Base-by-base conservation (phyloP, 2,797 vertebrate genomes). In the Hippopotamyrus pictus region DNA sequence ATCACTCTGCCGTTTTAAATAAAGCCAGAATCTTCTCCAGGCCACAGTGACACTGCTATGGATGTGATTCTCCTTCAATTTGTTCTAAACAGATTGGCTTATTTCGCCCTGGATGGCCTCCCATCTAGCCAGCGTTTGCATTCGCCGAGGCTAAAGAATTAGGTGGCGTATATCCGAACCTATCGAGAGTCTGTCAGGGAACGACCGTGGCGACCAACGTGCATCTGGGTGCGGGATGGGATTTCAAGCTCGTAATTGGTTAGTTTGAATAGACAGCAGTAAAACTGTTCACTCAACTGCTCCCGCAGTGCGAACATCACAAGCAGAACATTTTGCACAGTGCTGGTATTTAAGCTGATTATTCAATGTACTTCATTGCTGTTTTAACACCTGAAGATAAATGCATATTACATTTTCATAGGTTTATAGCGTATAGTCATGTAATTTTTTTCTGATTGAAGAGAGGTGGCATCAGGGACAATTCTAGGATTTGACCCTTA, bases 1-100 rank as follows among this genome's bases (percentile, higher is more conserved):
- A 54, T 41, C 86, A 50, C 29, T 37, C 73, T 48, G 69, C 22
- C 0, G n/a, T 50, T 86, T 89, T 62, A 90, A 88, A 88, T 83
- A 65, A 65, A 90, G 53, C 53, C 9, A 14, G 69, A 46, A 50
- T 46, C 86, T 84, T 84, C 57, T 65, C 12, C 1, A 4, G 86
- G 37, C 11, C 17, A 57, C 46, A 53, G 62, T 54, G 53, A 44
- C 41, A 19, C 9, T 9, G 44, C 37, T 83, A 4, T 19, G n/a
- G 22, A 54, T 79, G 88, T 11, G 19, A 82, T 22, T 37, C 11
- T 83, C 8, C 79, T 83, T 83, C 79, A 83, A 83, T 83, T 83
- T 83, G 46, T 83, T 50, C 19, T 83, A 22, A 48, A 83, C 79
- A 83, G 8, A 83, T 83, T 50, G 79, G 9, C 17, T 83, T 83